Evolutionary conservation across 2,888 invertebrate genomes (phyloP), one percentile per base, ranked within the genome.

Genomic region (Pemphredon lugubris): DNA sequence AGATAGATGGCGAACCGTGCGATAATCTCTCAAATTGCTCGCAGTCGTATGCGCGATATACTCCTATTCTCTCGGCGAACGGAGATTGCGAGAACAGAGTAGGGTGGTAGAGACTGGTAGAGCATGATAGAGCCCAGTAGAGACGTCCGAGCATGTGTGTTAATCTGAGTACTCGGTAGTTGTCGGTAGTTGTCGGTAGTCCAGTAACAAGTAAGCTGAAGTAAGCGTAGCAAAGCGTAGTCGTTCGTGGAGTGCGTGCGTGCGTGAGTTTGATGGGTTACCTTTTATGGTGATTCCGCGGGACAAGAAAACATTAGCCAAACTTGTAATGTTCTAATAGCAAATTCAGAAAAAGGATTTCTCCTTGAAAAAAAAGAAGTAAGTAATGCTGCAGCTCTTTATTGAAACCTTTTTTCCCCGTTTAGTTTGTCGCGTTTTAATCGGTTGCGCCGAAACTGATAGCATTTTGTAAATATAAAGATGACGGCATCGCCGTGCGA

Each of bases 251-350:
- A 48, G 73, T 73, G 55, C 66, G 61, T 71, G 73, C 58, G 48
- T 73, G 55, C 66, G 61, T 71, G 73, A 53, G 48, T 77, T 81
- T 64, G 67, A 63, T 84, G 84, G 88, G 83, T 88, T 87, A 81
- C 88, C 88, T 87, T 89, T 88, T 89, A 89, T 88, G 88, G 88
- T 86, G 84, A 89, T 89, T 84, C 76, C 68, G 73, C 73, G 53
- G 55, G 65, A 66, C 72, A 68, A 75, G 61, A 76, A 82, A 81
- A 75, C 66, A 73, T 81, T 70, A 42, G 59, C 40, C 42, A 47
- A 54, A 66, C 63, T 80, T 77, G 84, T 84, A 77, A 84, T 85
- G 82, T 78, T 81, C 72, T 77, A 82, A 78, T 63, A 75, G 77
- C 45, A 55, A 66, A 42, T 40, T 9, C 18, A 67, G 51, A 21